Evolutionary conservation across 2,888 invertebrate species (phyloP).

Genomic region (Eristalis pertinax): DNA sequence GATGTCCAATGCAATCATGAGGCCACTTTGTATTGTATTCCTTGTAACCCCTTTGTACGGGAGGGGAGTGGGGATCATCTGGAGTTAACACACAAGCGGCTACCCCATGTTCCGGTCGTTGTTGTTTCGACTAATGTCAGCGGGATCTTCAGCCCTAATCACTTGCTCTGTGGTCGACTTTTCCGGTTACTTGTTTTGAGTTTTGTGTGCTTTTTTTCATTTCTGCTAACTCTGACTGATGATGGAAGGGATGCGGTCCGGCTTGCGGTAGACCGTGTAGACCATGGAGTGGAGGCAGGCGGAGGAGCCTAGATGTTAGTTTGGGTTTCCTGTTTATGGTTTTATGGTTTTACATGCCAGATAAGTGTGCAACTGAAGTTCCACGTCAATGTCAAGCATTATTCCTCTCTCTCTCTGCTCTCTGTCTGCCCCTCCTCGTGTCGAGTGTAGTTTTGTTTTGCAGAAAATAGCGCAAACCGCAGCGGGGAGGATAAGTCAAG

Average conservation of each 20-base stretch:
- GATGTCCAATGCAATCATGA: constrained; percentile 57
- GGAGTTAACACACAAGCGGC: background rate
- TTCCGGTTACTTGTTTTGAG: background rate
- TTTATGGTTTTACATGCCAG: constrained; percentile 24
- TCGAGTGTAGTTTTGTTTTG: background rate
- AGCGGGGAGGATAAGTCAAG: background rate
- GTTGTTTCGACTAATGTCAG: constrained; percentile 40
- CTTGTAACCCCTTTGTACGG: background rate
- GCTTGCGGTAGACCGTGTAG: constrained; percentile 6
- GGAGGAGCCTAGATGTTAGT: constrained; percentile 13
- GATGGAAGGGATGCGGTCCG: background rate
- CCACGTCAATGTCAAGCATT: constrained; percentile 45
- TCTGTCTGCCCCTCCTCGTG: background rate
- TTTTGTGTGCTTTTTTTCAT: background rate
- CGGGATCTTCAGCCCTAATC: constrained; percentile 47
- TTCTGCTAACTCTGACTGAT: constrained; percentile 13
- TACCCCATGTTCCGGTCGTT: constrained; percentile 33
- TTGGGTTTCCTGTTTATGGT: constrained; percentile 23
- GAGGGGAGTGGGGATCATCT: background rate
- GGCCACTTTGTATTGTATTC: constrained; percentile 44
- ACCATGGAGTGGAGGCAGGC: constrained; percentile 15
- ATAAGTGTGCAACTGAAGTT: constrained; percentile 53
- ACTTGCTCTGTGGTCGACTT: constrained; percentile 44
- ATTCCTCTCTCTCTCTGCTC: background rate
- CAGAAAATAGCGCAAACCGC: background rate